Evolutionary conservation across 1,140 invertebrate species (phyloP), one percentile per base, ranked within the genome.

Genomic region (Drosophila neocordata): DNA sequence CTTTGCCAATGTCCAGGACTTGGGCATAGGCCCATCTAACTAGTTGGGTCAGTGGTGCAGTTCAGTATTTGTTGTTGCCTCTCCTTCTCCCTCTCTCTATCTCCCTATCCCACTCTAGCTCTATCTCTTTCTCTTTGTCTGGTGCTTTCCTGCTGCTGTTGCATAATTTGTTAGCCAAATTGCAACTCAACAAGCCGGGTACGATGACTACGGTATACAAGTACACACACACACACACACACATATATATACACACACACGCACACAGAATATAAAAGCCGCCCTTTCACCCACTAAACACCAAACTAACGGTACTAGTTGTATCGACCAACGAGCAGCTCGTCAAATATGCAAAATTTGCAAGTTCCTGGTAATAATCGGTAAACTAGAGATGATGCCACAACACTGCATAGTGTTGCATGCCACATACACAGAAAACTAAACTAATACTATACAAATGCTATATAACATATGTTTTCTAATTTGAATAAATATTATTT

Each of bases 131-230:
- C 56, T 22, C 18, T 1, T 34, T 62, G 27, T 60, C 48, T 67
- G 55, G 11, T 73, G 65, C 55, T 85, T 53, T 73, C 44, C 53
- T 62, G 34, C 66, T 70, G 75, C 73, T 72, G 58, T 63, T 79
- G 82, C 82, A 87, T 87, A 88, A 88, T 87, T 87, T 87, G 82
- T 88, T 87, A 73, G 82, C 83, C 82, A 87, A 87, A 87, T 87
- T 88, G 84, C 74, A 87, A 87, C 82, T 87, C 71, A 82, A 88
- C 83, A 82, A 75, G 82, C 81, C 72, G 68, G 69, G 48, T 78
- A 82, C 67, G 58, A 63, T 53, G 38, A 62, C 62, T 41, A 41
- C 53, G 9, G 41, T 31, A 22, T 51, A 66, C 58, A 69, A 51
- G 41, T 20, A 59, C 58, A 48, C 65, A 67, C 60, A 55, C 60